Evolutionary conservation across 2,888 invertebrate genomes (phyloP), one percentile per base, ranked within the genome.

Genomic region (Acronicta aceris): DNA sequence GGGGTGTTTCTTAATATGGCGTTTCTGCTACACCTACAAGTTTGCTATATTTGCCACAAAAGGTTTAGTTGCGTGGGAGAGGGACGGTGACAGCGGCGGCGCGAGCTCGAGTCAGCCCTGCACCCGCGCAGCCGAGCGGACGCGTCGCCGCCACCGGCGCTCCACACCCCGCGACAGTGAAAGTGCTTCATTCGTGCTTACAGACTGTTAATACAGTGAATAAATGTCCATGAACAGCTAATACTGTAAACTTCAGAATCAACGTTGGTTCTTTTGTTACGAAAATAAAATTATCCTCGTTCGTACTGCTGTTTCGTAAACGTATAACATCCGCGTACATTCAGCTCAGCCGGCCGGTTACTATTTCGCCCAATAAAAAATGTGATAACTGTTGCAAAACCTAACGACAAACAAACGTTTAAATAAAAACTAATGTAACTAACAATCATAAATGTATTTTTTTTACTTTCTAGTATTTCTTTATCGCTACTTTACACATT

Each of bases 11-110:
- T 77, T 85, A 92, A 88, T 92, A 86, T 21, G 93, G 93, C 67
- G 66, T 88, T 89, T 91, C 91, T 82, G 86, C 88, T 90, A 84
- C 87, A 82, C 93, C 93, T 82, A 92, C 93, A 83, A 81, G 57
- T 81, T 81, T 80, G 87, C 81, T 85, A 88, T 87, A 86, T 81
- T 89, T 87, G 80, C 76, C 78, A 78, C 78, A 78, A 82, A 84
- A 81, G 86, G 86, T 82, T 78, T 55, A 38, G n/a, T 58, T 71
- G 85, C 82, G 87, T 81, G 85, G 88, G 89, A 88, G 89, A 86
- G 89, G 86, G 87, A 82, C 84, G 63, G 81, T 63, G 78, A 67
- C 63, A 64, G 52, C 60, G 45, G 57, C 57, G n/a, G 57, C 66
- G 75, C 73, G 81, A 74, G 76, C 87, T 87, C 86, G 87, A 91